Evolutionary conservation across 2,888 invertebrate species (phyloP), one percentile per base, ranked within the genome.

Genomic region (Venustoraphidia nigricollis): DNA sequence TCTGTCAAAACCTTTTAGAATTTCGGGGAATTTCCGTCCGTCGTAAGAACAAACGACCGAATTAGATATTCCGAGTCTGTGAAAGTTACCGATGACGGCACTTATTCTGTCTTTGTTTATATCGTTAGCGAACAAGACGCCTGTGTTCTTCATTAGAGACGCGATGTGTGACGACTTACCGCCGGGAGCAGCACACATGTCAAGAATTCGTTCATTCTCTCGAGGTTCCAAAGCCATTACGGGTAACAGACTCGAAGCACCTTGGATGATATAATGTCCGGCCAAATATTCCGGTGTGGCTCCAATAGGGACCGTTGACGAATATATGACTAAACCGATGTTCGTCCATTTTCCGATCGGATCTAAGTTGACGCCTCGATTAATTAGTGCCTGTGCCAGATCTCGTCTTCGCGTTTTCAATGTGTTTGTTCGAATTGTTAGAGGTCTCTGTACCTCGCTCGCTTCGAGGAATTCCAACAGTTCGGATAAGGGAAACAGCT

Each of bases 231-330:
- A 71, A 0, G 98, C 91, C 91, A 98, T 95, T 0, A 98, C 97
- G 0, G 98, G 97, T 47, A 99, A 69, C 60, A 95, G 81, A 71
- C 96, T 97, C 2, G 95, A 93, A 10, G 95, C 96, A 9, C 96
- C 96, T 68, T 89, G 96, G 49, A 97, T 75, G 63, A 96, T 91
- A 62, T 98, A 98, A 65, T 98, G 94, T 0, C 98, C 97, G 42
- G 95, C 95, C 53, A 99, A 73, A 71, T 98, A 99, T 69, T 99
- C 98, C 0, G 98, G 97, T 0, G 98, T 98, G 2, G 98, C 98
- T 53, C 96, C 97, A 57, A 98, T 73, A 0, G 97, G 96, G 1
- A 98, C 95, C 60, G 93, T 90, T 0, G 96, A 86, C 55, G 89
- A 93, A 65, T 93, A 99, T 9, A 99, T 78, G 2, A 98, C 94